Evolutionary conservation across 2,113 vertebrate species (phyloP).

Genomic region (Acanthisitta chloris): DNA sequence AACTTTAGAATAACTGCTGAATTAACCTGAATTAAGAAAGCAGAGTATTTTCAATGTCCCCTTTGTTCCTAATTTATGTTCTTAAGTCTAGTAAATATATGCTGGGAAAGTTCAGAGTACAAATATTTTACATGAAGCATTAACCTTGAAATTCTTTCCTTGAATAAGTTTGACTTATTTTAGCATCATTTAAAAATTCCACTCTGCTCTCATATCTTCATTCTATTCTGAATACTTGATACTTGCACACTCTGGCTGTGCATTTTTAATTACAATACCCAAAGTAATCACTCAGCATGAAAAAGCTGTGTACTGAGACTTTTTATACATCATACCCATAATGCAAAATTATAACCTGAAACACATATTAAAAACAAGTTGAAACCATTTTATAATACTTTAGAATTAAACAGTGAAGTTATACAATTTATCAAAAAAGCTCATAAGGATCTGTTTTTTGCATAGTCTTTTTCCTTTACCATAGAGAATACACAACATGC

Average conservation of each 20-base stretch:
- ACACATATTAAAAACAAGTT: neutral
- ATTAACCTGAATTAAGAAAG: neutral
- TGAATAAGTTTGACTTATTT: neutral
- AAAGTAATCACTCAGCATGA: neutral
- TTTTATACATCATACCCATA: neutral
- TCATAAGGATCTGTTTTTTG: neutral
- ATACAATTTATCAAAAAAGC: neutral
- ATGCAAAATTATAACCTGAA: neutral
- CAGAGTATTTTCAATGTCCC: neutral
- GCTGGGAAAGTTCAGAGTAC: neutral
- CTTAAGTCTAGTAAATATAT: neutral
- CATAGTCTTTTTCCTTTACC: neutral
- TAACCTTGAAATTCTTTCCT: neutral
- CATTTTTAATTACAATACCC: neutral
- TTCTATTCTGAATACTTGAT: neutral
- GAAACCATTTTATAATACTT: neutral
- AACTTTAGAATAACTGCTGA: neutral
- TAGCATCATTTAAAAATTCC: neutral
- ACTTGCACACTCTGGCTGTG: neutral
- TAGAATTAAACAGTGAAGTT: neutral
- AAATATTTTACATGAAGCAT: neutral
- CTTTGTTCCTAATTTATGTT: neutral
- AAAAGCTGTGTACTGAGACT: neutral
- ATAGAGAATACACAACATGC: neutral
- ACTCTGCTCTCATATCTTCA: neutral